These are phyloP conservation scores for Poecilia gillii DNA, from an alignment of 2,797 vertebrate genomes.

Conservation along the genomic window DNA sequence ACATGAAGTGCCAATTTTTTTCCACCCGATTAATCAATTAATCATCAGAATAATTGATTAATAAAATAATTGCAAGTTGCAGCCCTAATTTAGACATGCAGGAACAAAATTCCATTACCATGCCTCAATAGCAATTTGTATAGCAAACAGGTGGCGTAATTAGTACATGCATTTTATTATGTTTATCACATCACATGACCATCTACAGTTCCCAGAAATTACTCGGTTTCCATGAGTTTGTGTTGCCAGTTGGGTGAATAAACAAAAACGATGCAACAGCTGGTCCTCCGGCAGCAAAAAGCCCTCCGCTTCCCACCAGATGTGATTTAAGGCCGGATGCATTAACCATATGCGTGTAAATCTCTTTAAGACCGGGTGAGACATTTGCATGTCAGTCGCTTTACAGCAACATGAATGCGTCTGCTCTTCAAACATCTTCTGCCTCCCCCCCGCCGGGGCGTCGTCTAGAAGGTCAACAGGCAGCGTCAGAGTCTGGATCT, in stretches of 20 bases:
- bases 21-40: not conserved
- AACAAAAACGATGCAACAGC: slow-evolving; percentile 15
- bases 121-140: not conserved
- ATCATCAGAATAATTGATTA: not conserved
- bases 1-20: too few species aligned
- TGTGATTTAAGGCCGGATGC: slow-evolving; percentile 21
- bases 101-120: not conserved
- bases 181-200: not conserved
- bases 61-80: not conserved
- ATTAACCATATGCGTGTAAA: slow-evolving; percentile 19
- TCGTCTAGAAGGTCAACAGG: slow-evolving; percentile 4
- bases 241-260: not conserved
- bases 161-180: not conserved
- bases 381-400: slow-evolving; percentile 18
- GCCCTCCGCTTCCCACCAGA: slow-evolving; percentile 11
- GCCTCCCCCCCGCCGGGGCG: not conserved
- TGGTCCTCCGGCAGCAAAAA: slow-evolving; percentile 8
- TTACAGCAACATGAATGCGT: slow-evolving; percentile 10
- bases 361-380: slow-evolving; percentile 12
- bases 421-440: slow-evolving; percentile 14
- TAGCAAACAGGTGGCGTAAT: not conserved
- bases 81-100: not conserved
- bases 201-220: slow-evolving; percentile 1
- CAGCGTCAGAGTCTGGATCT: slow-evolving; percentile 5
- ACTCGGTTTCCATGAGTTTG: not conserved